Base-by-base conservation (phyloP, 2,113 vertebrate genomes). In the Hemicordylus capensis region DNA sequence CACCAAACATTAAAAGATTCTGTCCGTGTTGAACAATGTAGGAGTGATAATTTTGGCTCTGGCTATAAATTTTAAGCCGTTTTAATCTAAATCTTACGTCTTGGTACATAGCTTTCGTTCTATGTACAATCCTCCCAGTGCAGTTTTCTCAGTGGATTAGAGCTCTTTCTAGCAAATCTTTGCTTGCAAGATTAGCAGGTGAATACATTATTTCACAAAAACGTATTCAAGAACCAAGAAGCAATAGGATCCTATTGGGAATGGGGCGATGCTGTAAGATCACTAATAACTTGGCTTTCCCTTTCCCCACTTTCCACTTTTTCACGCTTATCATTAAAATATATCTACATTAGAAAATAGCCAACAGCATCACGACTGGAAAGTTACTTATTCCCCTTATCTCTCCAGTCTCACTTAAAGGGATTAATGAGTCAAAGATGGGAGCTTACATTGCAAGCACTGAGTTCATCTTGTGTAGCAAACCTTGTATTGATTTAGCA, bases 401-500 rank as follows among this genome's bases (percentile, higher is more conserved):
- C 87, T 86, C 89, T 94, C 89, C 86, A 91, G 89, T 94, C 90
- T 96, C 77, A 42, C 73, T 90, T 93, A 92, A 85, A 93, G 94
- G 87, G 91, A 96, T 95, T 96, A 96, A 96, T 94, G 93, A 95
- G 82, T 67, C 92, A 51, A 81, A 92, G 92, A 91, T 90, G 9
- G 80, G 82, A 95, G 86, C 81, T 94, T 95, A 93, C 94, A 82
- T 94, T 94, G 75, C 86, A 93, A 89, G 86, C 88, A 82, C 92
- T 78, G 88, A 94, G 82, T 90, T 87, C 91, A 88, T 92, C 92
- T 95, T 93, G 90, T 34, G 93, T 90, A 95, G 92, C 84, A 93
- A 94, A 95, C 92, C 94, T 90, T 96, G 95, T 95, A 95, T 96
- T 96, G 95, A 95, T 96, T 96, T 95, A 95, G 92, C 93, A 90